Base-by-base conservation (phyloP, 2,888 invertebrate species). In the Tenthredo amoena region DNA sequence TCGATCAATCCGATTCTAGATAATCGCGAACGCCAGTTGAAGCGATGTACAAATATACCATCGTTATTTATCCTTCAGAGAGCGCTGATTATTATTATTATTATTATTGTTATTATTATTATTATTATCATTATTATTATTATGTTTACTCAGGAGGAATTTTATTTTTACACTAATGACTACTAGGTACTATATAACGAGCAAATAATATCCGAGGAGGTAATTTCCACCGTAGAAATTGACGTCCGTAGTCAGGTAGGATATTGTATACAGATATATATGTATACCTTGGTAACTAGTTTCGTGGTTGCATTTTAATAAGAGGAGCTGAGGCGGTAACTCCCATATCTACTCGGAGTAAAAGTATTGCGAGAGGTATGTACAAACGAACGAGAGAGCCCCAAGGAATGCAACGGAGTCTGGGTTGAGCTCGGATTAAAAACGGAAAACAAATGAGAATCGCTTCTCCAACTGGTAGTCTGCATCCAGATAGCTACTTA, bases 401-500 rank as follows among this genome's bases (percentile, higher is more conserved):
- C 84, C 81, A 85, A 87, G 87, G 86, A 84, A 85, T 84, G 86
- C 86, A 86, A 86, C 68, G 74, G 43, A 76, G 40, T 86, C 43
- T 50, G 68, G 55, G 68, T 72, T 72, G 26, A 84, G 85, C 58
- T 34, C 47, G 76, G 74, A 84, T 85, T 84, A 85, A 85, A 86
- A 87, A 55, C 37, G 76, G 87, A 87, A 89, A 90, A 91, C 89
- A 89, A 91, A 91, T 91, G 91, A 90, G 90, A 90, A 91, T 90
- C 85, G 90, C 91, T 91, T 87, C 87, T 87, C 87, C 87, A 88
- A 90, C 89, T 88, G 87, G 86, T 87, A 86, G 87, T 88, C 87
- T 88, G 89, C 89, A 89, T 89, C 86, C 87, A 88, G 89, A 89
- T 88, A 88, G 88, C 88, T 89, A 88, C 87, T 89, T 88, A 89